These are phyloP conservation scores for Plestiodon gilberti DNA, from an alignment of 2,113 vertebrate species.

Conservation along the genomic window DNA sequence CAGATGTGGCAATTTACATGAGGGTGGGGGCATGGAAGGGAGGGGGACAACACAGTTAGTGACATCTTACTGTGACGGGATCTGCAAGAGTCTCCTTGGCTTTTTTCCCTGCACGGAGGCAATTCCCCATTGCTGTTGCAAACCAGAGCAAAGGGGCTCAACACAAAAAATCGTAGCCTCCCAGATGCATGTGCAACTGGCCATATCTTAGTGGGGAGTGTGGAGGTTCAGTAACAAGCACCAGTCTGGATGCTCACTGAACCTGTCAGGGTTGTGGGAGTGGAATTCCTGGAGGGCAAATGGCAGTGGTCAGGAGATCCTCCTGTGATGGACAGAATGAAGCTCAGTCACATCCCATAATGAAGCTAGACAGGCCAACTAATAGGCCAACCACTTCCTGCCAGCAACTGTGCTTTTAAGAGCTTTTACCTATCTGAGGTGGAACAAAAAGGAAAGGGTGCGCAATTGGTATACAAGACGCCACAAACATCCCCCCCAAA, in stretches of 20 bases:
- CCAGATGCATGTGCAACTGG: not conserved
- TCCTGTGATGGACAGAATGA: constrained; percentile 42
- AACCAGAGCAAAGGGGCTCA: constrained; percentile 18
- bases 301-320: constrained; percentile 18
- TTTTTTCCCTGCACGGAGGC: constrained; percentile 41
- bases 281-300: not conserved
- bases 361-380: constrained; percentile 45
- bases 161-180: not conserved
- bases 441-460: not conserved
- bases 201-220: constrained; percentile 18
- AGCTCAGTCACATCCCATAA: constrained; percentile 41
- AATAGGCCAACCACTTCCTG: constrained; percentile 1
- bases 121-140: constrained; percentile 57
- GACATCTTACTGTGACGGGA: constrained; percentile 51
- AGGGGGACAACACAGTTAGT: not conserved
- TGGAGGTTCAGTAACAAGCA: constrained; percentile 29
- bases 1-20: not conserved
- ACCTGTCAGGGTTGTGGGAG: constrained; percentile 26
- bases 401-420: not conserved
- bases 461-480: not conserved
- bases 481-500: constrained; percentile 2
- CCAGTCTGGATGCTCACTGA: not conserved
- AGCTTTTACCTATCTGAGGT: not conserved
- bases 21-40: not conserved
- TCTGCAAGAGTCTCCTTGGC: not conserved